Conservation (phyloP, 2,888 invertebrate species). For the Napeogenes sylphis region DNA sequence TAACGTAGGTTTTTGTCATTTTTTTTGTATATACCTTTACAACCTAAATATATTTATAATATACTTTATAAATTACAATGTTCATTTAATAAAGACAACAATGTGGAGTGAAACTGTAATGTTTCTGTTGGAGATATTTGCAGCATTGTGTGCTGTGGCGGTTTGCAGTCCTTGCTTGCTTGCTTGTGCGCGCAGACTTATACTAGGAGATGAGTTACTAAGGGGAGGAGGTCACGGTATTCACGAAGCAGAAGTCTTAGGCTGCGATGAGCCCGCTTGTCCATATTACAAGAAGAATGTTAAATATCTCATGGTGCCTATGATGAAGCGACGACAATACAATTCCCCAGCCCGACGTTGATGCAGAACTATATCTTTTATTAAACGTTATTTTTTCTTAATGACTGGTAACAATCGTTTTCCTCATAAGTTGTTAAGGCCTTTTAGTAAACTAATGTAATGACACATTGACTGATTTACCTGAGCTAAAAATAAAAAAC, state of each 20-base stretch:
- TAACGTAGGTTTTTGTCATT: background rate
- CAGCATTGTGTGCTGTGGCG: constrained; percentile 66
- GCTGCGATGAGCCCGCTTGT: constrained; percentile 68
- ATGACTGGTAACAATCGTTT: too few relatives aligned
- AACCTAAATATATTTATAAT: background rate
- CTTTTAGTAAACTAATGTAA: too few relatives aligned
- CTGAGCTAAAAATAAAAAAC: too few relatives aligned
- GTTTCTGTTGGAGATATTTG: constrained; percentile 60
- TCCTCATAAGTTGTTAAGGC: too few relatives aligned
- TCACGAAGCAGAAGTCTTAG: constrained; percentile 58
- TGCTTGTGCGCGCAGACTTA: constrained; percentile 55
- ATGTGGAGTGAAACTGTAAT: constrained; percentile 62
- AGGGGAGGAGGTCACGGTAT: constrained; percentile 42
- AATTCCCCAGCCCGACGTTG: constrained; percentile 50
- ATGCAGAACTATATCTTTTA: constrained; percentile 16
- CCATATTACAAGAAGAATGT: constrained; percentile 70
- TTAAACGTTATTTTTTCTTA: background rate
- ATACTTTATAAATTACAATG: background rate
- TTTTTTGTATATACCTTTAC: background rate
- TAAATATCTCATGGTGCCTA: constrained; percentile 62
- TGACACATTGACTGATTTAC: too few relatives aligned
- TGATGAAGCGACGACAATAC: constrained; percentile 47
- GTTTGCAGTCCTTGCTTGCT: constrained; percentile 66
- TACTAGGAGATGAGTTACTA: constrained; percentile 60
- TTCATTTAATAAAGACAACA: constrained; percentile 15